These are phyloP conservation scores for Pyrrhosoma nymphula DNA, from an alignment of 2,888 invertebrate species.

Conservation along the genomic window DNA sequence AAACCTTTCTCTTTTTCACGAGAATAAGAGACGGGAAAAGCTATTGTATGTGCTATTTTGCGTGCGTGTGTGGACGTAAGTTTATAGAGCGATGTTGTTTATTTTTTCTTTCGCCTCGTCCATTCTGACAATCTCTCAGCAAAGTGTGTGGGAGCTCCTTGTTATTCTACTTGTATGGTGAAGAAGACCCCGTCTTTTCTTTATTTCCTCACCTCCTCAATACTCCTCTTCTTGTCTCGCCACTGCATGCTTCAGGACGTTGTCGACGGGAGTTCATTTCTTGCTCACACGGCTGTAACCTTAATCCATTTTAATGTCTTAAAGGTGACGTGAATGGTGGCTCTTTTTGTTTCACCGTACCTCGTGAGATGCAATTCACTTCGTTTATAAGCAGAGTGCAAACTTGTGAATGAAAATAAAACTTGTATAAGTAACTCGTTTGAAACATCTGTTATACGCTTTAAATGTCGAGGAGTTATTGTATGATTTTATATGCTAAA, in stretches of 20 bases:
- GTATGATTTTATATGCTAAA: too few species aligned
- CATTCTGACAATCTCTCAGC: not conserved
- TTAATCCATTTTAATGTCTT: not conserved
- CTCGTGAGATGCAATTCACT: too few species aligned
- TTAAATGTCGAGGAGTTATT: too few species aligned
- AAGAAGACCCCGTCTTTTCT: not conserved
- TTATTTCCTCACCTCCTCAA: not conserved
- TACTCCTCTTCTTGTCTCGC: not conserved
- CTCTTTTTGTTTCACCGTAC: not conserved
- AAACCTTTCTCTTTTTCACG: not conserved
- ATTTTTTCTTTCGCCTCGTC: not conserved
- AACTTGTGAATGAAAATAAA: too few species aligned
- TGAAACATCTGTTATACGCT: too few species aligned
- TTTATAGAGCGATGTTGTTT: not conserved
- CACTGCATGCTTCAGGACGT: not conserved
- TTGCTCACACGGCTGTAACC: not conserved
- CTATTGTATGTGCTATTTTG: not conserved
- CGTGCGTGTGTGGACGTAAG: not conserved
- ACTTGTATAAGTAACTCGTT: too few species aligned
- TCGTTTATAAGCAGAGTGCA: too few species aligned
- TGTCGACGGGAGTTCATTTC: not conserved
- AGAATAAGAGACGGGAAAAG: not conserved
- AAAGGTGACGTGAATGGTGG: not conserved
- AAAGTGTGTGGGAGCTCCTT: not conserved
- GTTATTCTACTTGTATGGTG: not conserved